A percentile compares a stretch with the other conserved stretches of the same genome.
These are phyloP conservation scores for Chelonia mydas DNA, from an alignment of 2,797 vertebrate genomes.

Conservation along the genomic window DNA sequence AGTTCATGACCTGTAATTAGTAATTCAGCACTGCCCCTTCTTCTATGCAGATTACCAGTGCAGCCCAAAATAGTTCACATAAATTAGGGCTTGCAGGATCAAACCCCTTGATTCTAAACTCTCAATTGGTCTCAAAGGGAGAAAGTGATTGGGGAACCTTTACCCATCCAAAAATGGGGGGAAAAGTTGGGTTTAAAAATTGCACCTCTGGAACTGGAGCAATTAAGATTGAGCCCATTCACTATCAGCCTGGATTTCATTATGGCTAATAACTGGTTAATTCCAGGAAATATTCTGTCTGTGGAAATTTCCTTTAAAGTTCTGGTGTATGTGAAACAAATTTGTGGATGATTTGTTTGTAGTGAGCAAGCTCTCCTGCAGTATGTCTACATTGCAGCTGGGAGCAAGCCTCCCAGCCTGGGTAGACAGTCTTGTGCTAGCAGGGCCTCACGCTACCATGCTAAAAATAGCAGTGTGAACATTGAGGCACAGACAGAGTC, in stretches of 20 bases:
- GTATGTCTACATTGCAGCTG: background rate
- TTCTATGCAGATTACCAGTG: background rate
- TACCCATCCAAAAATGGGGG: background rate
- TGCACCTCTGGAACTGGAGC: background rate
- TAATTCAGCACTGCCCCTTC: background rate
- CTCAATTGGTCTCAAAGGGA: background rate
- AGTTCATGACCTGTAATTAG: background rate
- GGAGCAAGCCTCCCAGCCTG: background rate
- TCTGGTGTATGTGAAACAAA: background rate
- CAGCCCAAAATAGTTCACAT: background rate
- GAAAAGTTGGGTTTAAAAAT: background rate
- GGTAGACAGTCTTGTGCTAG: background rate
- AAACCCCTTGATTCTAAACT: background rate
- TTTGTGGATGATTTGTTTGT: background rate
- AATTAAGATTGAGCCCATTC: background rate
- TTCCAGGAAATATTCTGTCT: background rate
- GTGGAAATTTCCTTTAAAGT: background rate
- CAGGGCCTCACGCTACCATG: background rate
- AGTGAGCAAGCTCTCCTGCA: background rate
- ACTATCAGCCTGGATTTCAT: background rate
- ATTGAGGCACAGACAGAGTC: background rate
- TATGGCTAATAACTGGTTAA: background rate
- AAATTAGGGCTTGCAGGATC: background rate
- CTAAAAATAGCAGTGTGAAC: background rate
- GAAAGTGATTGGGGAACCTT: background rate